Conservation (phyloP, 2,888 invertebrate genomes). For the Bedellia somnulentella region DNA sequence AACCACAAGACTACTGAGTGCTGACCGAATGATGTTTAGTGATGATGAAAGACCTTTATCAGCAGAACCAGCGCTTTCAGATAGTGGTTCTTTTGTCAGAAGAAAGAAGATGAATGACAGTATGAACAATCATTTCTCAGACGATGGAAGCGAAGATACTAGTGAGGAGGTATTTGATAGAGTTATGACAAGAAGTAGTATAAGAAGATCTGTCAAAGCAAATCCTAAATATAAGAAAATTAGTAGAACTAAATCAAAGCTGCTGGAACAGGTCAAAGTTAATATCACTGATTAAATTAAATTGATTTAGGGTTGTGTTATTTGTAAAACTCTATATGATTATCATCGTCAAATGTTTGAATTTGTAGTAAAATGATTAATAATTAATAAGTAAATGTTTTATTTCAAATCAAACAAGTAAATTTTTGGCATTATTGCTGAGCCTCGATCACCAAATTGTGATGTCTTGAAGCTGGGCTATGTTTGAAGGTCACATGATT, state of each 20-base stretch:
- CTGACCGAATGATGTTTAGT: slow-evolving; percentile 30
- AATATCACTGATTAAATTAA: slow-evolving; percentile 39
- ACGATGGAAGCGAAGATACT: slow-evolving; percentile 51
- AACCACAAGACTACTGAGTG: slow-evolving; percentile 16
- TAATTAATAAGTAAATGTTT: too few relatives aligned
- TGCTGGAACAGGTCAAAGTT: slow-evolving; percentile 45
- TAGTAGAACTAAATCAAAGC: slow-evolving; percentile 44
- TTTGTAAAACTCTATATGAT: too few relatives aligned
- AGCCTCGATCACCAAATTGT: too few relatives aligned
- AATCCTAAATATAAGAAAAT: slow-evolving; percentile 57
- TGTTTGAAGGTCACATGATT: too few relatives aligned
- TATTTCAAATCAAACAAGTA: too few relatives aligned
- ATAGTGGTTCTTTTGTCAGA: slow-evolving; percentile 28
- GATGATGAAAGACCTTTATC: slow-evolving; percentile 41
- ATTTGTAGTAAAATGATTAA: too few relatives aligned
- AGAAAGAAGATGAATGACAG: slow-evolving; percentile 44
- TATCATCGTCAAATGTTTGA: too few relatives aligned
- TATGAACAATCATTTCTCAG: slow-evolving; percentile 53
- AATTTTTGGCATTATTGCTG: too few relatives aligned
- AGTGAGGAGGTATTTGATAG: slow-evolving; percentile 52
- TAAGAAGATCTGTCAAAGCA: slow-evolving; percentile 45
- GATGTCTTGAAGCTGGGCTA: too few relatives aligned
- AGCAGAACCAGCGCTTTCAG: slow-evolving; percentile 27
- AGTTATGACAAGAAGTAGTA: slow-evolving; percentile 48
- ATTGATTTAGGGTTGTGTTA: neutral